phyloP scores from a whole-genome alignment of 2,797 vertebrate species.

The Anisognathus igniventris region DNA sequence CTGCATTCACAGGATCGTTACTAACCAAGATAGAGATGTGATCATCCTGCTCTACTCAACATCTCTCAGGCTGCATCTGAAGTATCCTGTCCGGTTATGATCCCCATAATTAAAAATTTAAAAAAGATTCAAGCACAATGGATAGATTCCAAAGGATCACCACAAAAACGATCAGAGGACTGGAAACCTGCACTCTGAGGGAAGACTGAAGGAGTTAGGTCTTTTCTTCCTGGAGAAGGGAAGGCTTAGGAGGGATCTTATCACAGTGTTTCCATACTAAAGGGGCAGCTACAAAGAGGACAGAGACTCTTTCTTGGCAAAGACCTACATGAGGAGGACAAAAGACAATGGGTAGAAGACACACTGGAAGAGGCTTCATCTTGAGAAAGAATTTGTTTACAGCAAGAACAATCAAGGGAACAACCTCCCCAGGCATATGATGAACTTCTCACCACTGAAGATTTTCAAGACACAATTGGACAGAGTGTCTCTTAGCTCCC shows the following conservation, averaged over 20 bases:
- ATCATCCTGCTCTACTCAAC: not conserved
- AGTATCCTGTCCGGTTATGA: not conserved
- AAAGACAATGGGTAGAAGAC: not conserved
- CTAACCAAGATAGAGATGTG: not conserved
- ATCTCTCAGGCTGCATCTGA: accelerated
- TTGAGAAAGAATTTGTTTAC: not conserved
- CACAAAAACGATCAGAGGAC: not conserved
- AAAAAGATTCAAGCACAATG: not conserved
- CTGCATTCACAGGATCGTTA: not conserved
- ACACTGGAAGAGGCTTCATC: not conserved
- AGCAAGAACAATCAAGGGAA: not conserved
- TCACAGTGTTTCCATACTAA: not conserved
- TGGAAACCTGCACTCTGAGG: not conserved
- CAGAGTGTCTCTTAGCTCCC: not conserved
- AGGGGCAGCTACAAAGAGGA: not conserved
- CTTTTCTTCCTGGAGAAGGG: not conserved
- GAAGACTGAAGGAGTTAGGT: not conserved
- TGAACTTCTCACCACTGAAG: not conserved
- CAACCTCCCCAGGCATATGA: not conserved
- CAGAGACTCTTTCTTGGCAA: not conserved
- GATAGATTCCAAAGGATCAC: not conserved
- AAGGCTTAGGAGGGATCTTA: not conserved
- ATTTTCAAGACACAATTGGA: not conserved
- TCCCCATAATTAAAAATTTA: not conserved
- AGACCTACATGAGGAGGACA: not conserved